Evolutionary conservation across 2,113 vertebrate species (phyloP), one percentile per base, ranked within the genome.

Genomic region (Myodes glareolus): DNA sequence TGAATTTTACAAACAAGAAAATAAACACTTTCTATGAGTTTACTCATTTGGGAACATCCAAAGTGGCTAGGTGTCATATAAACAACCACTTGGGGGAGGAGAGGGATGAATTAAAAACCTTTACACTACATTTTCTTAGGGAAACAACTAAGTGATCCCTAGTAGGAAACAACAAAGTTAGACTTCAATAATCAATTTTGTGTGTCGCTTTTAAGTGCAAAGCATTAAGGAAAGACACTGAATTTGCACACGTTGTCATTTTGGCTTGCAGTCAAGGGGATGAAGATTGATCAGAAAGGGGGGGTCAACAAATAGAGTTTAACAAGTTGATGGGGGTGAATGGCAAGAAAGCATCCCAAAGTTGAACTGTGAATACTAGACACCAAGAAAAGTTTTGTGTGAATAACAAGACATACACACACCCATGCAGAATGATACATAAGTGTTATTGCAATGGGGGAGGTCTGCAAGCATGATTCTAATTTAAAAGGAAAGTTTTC

Each of bases 1-100:
- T 61, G 36, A 65, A 96, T 88, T 97, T 88, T 92, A n/a, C 77
- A 78, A 82, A 92, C 91, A 92, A 91, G 58, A 97, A 97, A 96
- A n/a, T 33, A 96, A 93, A 13, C 78, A 88, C 96, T 98, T 97
- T 98, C 97, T 92, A n/a, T 68, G 82, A 94, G 91, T 97, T 96
- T 70, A 80, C 93, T 96, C 63, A 33, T 96, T 67, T 78, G 11
- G 1, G 67, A 73, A 23, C 14, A 75, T 13, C 31, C 55, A n/a
- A 45, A 39, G 39, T 68, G 96, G 58, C 73, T 80, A 75, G 0
- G 12, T 94, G 89, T 78, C 93, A 42, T 67, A 61, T 72, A 80
- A 88, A 72, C 4, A 93, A 65, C 29, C 94, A n/a, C 97, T 94
- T 73, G n/a, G 73, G 63, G 63, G 77, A 84, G 94, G 12, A 47